Base-by-base conservation (phyloP, 2,797 vertebrate species). In the Pseudochromis fuscus region DNA sequence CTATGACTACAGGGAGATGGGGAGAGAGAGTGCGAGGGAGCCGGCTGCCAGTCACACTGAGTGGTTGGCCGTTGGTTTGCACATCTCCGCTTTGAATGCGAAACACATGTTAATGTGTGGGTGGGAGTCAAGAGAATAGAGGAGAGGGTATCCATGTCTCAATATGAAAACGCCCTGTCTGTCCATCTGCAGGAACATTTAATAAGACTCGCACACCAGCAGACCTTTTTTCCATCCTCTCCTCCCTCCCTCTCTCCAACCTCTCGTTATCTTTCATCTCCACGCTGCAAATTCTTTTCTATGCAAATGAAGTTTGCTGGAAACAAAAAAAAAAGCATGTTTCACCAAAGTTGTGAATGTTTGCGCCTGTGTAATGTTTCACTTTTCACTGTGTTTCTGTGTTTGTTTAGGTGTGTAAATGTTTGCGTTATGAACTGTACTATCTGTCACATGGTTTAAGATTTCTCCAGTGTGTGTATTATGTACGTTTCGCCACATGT, bases 51-150 rank as follows among this genome's bases (percentile, higher is more conserved):
- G 88, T 90, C 88, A 89, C 82, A 59, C 63, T 69, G 85, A 88
- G 85, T 63, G 81, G 85, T 90, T 87, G 88, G 91, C 92, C 75
- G 37, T 88, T 81, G 92, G 86, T 91, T 91, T 91, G 92, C 93
- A 94, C 93, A 94, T 95, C 93, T 91, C 90, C 66, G 53, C 84
- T 87, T 79, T 88, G 90, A 94, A 95, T 95, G 92, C 82, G 90
- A 95, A 94, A 93, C 93, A 94, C 93, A 95, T 95, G 94, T 94
- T 88, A 88, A 91, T 83, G 92, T 94, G 94, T 93, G 93, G 91
- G 91, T 91, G 91, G 91, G 90, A 93, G 92, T 91, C 90, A 87
- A 87, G 92, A 94, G 93, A 92, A 93, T 90, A 91, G 90, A 90
- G 87, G 84, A 93, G 92, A 92, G 93, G 94, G 93, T 94, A 94